Base-by-base conservation (phyloP, 2,797 vertebrate genomes). In the Holocentrus rufus region DNA sequence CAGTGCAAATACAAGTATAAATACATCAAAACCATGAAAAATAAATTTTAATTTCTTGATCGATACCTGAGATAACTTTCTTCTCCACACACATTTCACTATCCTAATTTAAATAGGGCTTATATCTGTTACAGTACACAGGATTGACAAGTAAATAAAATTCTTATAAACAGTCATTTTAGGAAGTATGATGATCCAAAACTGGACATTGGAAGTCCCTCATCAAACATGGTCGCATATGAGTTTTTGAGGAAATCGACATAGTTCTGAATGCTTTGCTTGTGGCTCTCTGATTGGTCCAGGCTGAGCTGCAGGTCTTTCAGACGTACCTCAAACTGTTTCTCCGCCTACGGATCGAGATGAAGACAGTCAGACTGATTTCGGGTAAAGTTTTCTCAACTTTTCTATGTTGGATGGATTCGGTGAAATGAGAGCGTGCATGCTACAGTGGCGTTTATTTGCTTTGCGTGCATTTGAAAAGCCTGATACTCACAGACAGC, bases 221-320 rank as follows among this genome's bases (percentile, higher is more conserved):
- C 95, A 31, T 94, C 94, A 85, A 97, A 97, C 91, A 96, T 95
- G 0, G 93, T 90, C 66, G 92, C 58, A 20, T 96, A 98, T 1
- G 95, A 94, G 50, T 92, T 93, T 92, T 96, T 96, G 56, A 98
- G 93, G 90, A 98, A 96, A 34, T 94, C 93, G 0, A 97, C 86
- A 0, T 97, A 96, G 89, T 95, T 96, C 90, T 95, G 95, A 63
- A 97, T 95, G 85, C 94, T 96, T 60, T 93, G 94, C 65, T 94
- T 96, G 85, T 94, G 92, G 86, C 91, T 96, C 86, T 97, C 95
- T 1, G 95, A 95, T 87, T 95, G 95, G 87, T 96, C 95, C 68
- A 98, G 90, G 56, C 85, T 95, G 66, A 95, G 92, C 85, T 96
- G 95, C 80, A 98, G 83, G 85, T 97, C 95, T 80, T 95, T 96